Conservation (phyloP, 2,113 vertebrate genomes). For the Tympanuchus pallidicinctus region DNA sequence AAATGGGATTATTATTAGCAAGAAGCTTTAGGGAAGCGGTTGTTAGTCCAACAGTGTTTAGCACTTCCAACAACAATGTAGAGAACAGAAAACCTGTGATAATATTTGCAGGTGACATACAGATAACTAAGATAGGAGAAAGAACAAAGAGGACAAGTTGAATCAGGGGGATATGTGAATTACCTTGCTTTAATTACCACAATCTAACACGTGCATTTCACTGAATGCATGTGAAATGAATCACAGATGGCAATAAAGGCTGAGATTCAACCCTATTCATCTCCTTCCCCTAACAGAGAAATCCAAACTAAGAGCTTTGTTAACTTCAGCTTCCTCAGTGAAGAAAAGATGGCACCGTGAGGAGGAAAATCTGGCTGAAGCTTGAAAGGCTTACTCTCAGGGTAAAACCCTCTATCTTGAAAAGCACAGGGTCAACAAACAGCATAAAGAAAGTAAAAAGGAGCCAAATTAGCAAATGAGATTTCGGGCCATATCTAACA, state of each 20-base stretch:
- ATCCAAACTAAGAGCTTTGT: background rate
- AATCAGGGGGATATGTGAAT: background rate
- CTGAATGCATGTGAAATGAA: background rate
- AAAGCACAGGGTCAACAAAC: background rate
- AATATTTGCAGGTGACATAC: background rate
- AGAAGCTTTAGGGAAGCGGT: background rate
- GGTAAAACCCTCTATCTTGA: background rate
- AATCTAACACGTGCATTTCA: background rate
- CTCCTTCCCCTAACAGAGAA: background rate
- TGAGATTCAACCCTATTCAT: background rate
- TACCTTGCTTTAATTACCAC: background rate
- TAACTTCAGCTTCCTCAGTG: background rate
- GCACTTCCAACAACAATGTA: background rate
- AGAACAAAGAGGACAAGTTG: background rate
- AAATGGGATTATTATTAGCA: background rate
- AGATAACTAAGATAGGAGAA: background rate
- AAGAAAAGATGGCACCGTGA: background rate
- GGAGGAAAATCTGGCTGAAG: background rate
- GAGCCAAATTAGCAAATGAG: background rate
- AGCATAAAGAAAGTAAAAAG: background rate
- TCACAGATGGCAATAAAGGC: background rate
- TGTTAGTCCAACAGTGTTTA: background rate
- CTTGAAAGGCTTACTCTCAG: background rate
- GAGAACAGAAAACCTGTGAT: background rate
- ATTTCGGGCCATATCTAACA: background rate